phyloP scores from a whole-genome alignment of 2,797 vertebrate genomes.

The Melanotaenia maccullochi region DNA sequence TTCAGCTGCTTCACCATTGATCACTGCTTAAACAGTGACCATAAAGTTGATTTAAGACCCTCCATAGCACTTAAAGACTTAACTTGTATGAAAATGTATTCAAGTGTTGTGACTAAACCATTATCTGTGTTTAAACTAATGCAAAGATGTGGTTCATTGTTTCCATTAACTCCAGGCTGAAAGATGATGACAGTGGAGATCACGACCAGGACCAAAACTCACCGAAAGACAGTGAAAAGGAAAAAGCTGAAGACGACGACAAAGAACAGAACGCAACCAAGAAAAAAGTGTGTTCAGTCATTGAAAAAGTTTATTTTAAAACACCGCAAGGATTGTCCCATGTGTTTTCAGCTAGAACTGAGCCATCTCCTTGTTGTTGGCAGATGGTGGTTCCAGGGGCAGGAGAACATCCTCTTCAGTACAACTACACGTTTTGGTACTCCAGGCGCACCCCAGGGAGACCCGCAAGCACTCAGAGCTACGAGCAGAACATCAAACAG shows the following conservation, averaged over 20 bases:
- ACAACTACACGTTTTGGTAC: slow-evolving; percentile 90
- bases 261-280: slow-evolving; percentile 78
- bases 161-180: slow-evolving; percentile 74
- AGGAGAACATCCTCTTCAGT: slow-evolving; percentile 88
- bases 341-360: neutral
- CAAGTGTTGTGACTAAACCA: neutral
- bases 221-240: slow-evolving; percentile 88
- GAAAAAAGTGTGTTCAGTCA: slow-evolving; percentile 64
- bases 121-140: neutral
- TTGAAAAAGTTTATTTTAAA: neutral
- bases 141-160: slow-evolving; percentile 1
- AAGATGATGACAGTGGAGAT: slow-evolving; percentile 89
- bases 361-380: neutral
- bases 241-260: slow-evolving; percentile 83
- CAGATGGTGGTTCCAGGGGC: slow-evolving; percentile 82
- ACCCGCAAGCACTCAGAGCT: slow-evolving; percentile 88
- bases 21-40: neutral
- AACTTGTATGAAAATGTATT: neutral
- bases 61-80: neutral
- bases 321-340: neutral
- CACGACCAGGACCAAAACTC: slow-evolving; percentile 86
- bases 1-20: neutral
- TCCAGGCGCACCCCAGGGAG: slow-evolving; percentile 88
- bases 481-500: slow-evolving; percentile 90
- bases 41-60: slow-evolving; percentile 7